Percentiles rank a stretch among this genome's conserved stretches.
Conservation (phyloP, 2,888 invertebrate genomes). For the Acrobasis consociella region DNA sequence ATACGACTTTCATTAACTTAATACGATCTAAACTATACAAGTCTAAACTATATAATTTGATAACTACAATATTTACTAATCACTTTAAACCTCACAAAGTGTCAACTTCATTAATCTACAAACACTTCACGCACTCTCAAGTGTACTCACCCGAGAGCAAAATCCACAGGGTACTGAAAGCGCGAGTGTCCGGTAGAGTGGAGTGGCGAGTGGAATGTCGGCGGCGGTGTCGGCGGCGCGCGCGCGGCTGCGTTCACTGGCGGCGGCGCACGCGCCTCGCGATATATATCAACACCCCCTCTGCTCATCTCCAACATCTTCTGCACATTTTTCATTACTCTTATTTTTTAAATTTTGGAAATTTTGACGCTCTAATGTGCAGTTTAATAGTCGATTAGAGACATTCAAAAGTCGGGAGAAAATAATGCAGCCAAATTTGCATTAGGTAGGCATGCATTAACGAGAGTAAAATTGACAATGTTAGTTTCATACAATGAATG, state of each 20-base stretch:
- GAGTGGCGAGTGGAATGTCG: neutral
- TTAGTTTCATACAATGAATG: neutral
- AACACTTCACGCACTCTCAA: slow-evolving; percentile 9
- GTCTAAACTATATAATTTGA: neutral
- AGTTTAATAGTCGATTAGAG: neutral
- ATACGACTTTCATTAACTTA: neutral
- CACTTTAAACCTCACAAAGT: neutral
- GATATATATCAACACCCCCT: slow-evolving; percentile 18
- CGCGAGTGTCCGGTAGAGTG: neutral
- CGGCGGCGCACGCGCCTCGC: slow-evolving; percentile 3
- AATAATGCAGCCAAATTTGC: neutral
- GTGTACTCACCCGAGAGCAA: slow-evolving; percentile 8
- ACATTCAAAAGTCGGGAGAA: neutral
- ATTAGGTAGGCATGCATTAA: neutral
- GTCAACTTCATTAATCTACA: slow-evolving; percentile 1
- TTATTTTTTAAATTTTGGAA: slow-evolving; percentile 7
- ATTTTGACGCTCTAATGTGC: neutral
- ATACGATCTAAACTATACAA: neutral
- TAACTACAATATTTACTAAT: neutral
- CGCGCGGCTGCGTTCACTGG: slow-evolving; percentile 11
- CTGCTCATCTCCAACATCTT: slow-evolving; percentile 12
- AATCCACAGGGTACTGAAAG: slow-evolving; percentile 2
- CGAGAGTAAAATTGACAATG: neutral
- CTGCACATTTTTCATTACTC: neutral
- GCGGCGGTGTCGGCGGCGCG: neutral